phyloP scores from a whole-genome alignment of 2,888 invertebrate genomes.

The Acronicta alni region DNA sequence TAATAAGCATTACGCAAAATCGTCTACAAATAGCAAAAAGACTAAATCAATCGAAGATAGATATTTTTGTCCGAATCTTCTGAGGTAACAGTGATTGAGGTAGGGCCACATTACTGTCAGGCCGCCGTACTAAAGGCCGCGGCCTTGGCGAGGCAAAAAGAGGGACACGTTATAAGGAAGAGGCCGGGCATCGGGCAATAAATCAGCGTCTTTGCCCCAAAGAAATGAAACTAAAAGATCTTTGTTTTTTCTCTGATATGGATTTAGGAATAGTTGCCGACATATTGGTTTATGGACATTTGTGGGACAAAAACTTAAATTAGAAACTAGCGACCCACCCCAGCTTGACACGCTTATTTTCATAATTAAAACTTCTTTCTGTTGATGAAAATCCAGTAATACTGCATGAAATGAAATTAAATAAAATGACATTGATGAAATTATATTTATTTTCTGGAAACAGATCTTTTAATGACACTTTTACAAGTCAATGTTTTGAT shows the following conservation, averaged over 20 bases:
- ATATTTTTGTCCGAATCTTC: slow-evolving; percentile 22
- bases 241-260: slow-evolving; percentile 27
- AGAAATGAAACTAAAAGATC: slow-evolving; percentile 33
- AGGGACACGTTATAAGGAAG: slow-evolving; percentile 44
- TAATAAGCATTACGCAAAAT: not conserved
- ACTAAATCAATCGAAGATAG: slow-evolving; percentile 26
- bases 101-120: slow-evolving; percentile 37
- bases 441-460: too few species aligned
- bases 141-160: slow-evolving; percentile 35
- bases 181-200: slow-evolving; percentile 44
- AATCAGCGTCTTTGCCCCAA: slow-evolving; percentile 41
- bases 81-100: slow-evolving; percentile 41
- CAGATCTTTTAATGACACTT: too few species aligned
- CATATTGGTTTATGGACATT: not conserved
- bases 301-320: too few species aligned
- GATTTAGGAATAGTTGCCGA: slow-evolving; percentile 13
- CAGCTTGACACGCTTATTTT: too few species aligned
- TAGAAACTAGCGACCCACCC: too few species aligned
- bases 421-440: too few species aligned
- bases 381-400: too few species aligned
- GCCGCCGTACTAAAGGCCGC: slow-evolving; percentile 14
- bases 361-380: too few species aligned
- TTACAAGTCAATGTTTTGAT: too few species aligned
- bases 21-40: slow-evolving; percentile 3
- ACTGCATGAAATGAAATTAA: too few species aligned